Evolutionary conservation across 2,888 invertebrate species (phyloP).

Genomic region (Ephialtes manifestator): DNA sequence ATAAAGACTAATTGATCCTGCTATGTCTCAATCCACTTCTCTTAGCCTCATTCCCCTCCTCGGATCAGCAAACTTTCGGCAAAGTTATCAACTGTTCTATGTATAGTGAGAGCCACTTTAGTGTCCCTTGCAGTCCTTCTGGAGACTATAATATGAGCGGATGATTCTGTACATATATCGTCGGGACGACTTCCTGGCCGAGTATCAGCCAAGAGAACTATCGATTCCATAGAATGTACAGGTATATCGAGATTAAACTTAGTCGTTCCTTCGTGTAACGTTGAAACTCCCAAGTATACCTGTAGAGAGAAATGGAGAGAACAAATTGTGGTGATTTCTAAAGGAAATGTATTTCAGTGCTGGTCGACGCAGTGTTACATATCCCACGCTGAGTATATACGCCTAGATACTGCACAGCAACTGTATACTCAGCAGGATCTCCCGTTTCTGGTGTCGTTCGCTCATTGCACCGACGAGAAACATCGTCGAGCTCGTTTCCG

Average conservation of each 20-base stretch:
- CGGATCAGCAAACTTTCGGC: constrained; percentile 78
- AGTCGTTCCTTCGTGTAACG: background rate
- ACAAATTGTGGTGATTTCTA: constrained; percentile 57
- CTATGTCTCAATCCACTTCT: constrained; percentile 42
- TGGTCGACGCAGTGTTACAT: constrained; percentile 3
- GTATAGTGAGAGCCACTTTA: background rate
- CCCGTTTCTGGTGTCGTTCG: constrained; percentile 58
- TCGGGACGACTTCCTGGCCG: constrained; percentile 5
- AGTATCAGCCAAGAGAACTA: background rate
- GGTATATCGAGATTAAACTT: constrained; percentile 16
- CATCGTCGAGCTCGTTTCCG: constrained; percentile 68
- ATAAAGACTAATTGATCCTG: constrained; percentile 83
- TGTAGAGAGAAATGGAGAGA: background rate
- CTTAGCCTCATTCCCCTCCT: constrained; percentile 53
- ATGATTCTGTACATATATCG: background rate
- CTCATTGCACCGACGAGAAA: constrained; percentile 65
- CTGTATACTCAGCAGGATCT: constrained; percentile 37
- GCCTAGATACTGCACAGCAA: constrained; percentile 7
- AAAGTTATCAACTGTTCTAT: constrained; percentile 71
- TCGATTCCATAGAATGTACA: constrained; percentile 6
- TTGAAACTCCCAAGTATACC: background rate
- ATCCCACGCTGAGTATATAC: constrained; percentile 20
- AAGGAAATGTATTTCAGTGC: constrained; percentile 47
- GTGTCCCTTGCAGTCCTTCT: background rate
- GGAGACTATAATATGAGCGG: background rate